phyloP scores from a whole-genome alignment of 1,140 invertebrate genomes.

The Arctopsyche grandis region DNA sequence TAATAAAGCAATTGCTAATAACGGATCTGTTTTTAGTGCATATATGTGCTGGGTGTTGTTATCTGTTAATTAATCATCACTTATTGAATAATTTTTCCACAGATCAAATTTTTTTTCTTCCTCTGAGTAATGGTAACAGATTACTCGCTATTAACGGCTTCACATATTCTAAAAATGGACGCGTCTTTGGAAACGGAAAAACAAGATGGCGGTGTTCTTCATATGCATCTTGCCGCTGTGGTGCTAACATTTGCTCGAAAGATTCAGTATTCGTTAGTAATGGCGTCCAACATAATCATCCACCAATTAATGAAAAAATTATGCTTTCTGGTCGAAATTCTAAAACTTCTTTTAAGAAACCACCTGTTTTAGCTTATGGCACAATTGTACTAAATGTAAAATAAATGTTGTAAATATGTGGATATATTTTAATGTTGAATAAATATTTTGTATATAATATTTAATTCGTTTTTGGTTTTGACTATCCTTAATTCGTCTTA shows the following conservation, averaged over 20 bases:
- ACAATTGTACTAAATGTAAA: no score
- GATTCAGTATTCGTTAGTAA: background rate
- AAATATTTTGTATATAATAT: no score
- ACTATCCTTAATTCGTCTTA: no score
- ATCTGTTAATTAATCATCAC: constrained; percentile 29
- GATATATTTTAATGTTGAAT: no score
- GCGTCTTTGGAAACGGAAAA: background rate
- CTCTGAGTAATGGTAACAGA: background rate
- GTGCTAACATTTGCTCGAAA: background rate
- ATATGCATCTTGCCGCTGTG: background rate
- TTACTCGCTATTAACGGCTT: background rate
- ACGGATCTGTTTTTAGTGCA: constrained; percentile 10
- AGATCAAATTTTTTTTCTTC: background rate
- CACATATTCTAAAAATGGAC: background rate
- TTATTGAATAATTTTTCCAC: no score
- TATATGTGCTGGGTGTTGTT: constrained; percentile 14
- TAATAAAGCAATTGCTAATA: no score
- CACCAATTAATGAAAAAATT: background rate
- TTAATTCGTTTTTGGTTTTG: no score
- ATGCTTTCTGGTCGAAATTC: background rate
- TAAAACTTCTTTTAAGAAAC: background rate
- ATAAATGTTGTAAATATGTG: no score
- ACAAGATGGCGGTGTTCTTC: constrained; percentile 29
- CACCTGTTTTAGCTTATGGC: no score
- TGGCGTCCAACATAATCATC: background rate